Conservation (phyloP, 2,113 vertebrate species). For the Catagonus wagneri region DNA sequence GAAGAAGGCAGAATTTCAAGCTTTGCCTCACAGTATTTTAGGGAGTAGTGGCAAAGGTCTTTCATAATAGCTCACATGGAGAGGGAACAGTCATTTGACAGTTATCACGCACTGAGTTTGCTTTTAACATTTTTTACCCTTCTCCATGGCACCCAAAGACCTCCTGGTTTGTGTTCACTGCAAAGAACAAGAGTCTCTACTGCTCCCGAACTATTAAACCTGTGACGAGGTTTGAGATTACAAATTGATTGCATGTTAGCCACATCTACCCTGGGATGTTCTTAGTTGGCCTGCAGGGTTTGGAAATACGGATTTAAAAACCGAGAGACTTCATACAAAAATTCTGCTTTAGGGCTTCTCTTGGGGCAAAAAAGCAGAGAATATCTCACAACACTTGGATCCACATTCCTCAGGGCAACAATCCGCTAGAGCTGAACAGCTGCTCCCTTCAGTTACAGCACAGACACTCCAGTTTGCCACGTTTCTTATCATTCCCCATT, state of each 20-base stretch:
- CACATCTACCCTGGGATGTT: not conserved
- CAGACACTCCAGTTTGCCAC: not conserved
- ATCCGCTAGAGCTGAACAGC: not conserved
- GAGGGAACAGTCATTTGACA: conserved; percentile 16
- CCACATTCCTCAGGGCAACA: not conserved
- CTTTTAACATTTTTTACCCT: conserved; percentile 61
- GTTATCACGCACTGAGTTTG: conserved; percentile 28
- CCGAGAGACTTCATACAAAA: conserved; percentile 2
- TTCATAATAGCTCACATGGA: not conserved
- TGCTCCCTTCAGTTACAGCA: conserved; percentile 40
- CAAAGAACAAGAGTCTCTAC: conserved; percentile 34
- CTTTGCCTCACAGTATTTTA: conserved; percentile 49
- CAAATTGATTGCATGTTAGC: conserved; percentile 1
- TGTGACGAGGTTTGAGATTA: not conserved
- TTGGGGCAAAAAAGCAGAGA: not conserved
- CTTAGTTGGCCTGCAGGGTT: not conserved
- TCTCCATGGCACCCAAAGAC: not conserved
- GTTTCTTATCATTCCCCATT: not conserved
- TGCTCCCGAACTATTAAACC: conserved; percentile 22
- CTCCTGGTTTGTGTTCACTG: not conserved
- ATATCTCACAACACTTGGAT: not conserved
- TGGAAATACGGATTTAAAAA: conserved; percentile 36
- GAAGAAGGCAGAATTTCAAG: conserved; percentile 46
- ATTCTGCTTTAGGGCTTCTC: not conserved
- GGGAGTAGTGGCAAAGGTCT: conserved; percentile 17